Base-by-base conservation (phyloP, 2,797 vertebrate species). In the Enteromius mattozi region DNA sequence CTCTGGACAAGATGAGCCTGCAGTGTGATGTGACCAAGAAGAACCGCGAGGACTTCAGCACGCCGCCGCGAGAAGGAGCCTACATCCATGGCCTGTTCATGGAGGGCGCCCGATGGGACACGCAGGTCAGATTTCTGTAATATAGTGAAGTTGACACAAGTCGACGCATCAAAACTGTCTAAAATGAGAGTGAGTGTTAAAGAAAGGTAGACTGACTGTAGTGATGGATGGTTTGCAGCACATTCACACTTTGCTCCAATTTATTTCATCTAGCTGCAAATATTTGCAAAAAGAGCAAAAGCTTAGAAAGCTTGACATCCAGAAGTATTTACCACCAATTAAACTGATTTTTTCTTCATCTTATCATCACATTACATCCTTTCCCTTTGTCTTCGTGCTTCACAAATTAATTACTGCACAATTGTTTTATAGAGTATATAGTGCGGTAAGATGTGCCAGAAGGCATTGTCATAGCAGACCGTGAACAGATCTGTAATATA, bases 11-110 rank as follows among this genome's bases (percentile, higher is more conserved):
- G 86, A 97, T 99, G 97, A 88, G 91, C 30, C 89, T 99, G 82
- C 97, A 98, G 81, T 99, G 97, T 1, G 97, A 99, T 0, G 96
- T 99, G 79, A 99, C 96, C 0, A 99, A 99, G 93, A 99, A 96
- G 92, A 95, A 83, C 87, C 94, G 95, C 0, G 97, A 99, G 85
- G 97, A 99, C 78, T 94, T 98, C 70, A 92, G 90, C 76, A 91
- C 94, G 1, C 94, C 96, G 0, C 98, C 98, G 0, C 95, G 97
- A 9, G 98, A 99, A 88, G 98, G 98, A 0, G 97, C 95, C 0
- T 97, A 96, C 0, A 49, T 99, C 0, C 95, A 98, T 0, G 97
- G 98, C 0, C 94, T 99, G 81, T 98, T 96, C 93, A 96, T 99
- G 96, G 98, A 99, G 89, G 98, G 98, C 0, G 97, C 97, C 0